Base-by-base conservation (phyloP, 1,140 invertebrate genomes). In the Danaus plexippus region DNA sequence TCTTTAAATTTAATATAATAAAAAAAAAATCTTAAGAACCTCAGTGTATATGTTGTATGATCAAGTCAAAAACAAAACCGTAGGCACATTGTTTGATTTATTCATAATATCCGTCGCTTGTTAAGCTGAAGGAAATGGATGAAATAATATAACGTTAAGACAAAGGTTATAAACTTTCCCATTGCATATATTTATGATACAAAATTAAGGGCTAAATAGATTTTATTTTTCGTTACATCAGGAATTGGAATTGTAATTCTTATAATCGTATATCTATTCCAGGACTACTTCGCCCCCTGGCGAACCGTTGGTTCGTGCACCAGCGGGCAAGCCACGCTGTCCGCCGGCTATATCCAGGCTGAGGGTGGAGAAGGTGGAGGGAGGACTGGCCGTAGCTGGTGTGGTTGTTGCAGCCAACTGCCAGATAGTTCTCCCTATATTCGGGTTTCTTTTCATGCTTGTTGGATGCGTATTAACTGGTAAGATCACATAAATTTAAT, bases 331-430 rank as follows among this genome's bases (percentile, higher is more conserved):
- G 77, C 82, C 89, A 61, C 87, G 89, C 80, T 91, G 90, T 74
- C 90, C 90, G 50, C 87, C 90, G 5, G 85, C 85, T 15, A 80
- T 87, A 56, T 85, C 85, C 7, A 87, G 91, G 11, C 85, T 92
- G 22, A 88, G 91, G 43, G 91, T 93, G 53, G 92, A 93, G 77
- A 93, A 93, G 78, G 92, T 93, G 71, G 92, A 93, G 77, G 92
- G 92, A 43, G 92, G 92, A 7, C 84, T 94, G 51, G 90, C 92
- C 75, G 91, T 93, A 10, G 92, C 92, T 1, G 92, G 92, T 1
- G 91, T 94, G 12, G 91, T 93, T 9, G 90, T 94, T 43, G 92
- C 92, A 12, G 92, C 92, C 57, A 93, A 92, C 80, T 93, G 92
- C 76, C 92, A 93, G 72, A 91, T 93, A 54, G 91, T 92, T 41